phyloP scores from a whole-genome alignment of 2,797 vertebrate species.

The Scolopax bukidnonensis region DNA sequence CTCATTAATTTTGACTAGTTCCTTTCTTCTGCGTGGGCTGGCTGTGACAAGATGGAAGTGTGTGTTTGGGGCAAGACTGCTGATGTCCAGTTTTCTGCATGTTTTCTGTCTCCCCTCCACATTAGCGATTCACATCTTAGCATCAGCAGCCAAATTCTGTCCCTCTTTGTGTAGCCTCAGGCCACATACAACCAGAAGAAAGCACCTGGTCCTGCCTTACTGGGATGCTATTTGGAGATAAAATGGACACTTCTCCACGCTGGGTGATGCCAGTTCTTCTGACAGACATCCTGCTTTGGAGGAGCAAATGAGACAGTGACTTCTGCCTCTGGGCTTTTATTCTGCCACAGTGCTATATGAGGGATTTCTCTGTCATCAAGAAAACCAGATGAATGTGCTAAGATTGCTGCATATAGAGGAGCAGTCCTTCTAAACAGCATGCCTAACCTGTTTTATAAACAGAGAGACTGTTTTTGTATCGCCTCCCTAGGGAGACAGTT shows the following conservation, averaged over 20 bases:
- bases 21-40: not conserved
- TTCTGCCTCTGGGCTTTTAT: not conserved
- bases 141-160: not conserved
- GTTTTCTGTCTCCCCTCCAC: not conserved
- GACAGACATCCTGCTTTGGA: not conserved
- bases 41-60: not conserved
- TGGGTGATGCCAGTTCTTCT: not conserved
- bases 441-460: constrained; percentile 26
- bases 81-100: not conserved
- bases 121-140: not conserved
- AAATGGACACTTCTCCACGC: not conserved
- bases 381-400: not conserved
- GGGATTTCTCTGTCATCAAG: constrained; percentile 10
- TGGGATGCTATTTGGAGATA: not conserved
- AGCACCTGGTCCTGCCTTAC: not conserved
- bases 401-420: not conserved
- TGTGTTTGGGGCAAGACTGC: not conserved
- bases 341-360: not conserved
- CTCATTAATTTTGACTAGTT: not conserved
- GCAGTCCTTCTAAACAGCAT: not conserved
- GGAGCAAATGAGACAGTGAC: not conserved
- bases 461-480: not conserved
- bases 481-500: constrained; percentile 4
- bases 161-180: not conserved
- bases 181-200: not conserved